Evolutionary conservation across 2,888 invertebrate genomes (phyloP), one percentile per base, ranked within the genome.

Genomic region (Lithophane ornitopus): DNA sequence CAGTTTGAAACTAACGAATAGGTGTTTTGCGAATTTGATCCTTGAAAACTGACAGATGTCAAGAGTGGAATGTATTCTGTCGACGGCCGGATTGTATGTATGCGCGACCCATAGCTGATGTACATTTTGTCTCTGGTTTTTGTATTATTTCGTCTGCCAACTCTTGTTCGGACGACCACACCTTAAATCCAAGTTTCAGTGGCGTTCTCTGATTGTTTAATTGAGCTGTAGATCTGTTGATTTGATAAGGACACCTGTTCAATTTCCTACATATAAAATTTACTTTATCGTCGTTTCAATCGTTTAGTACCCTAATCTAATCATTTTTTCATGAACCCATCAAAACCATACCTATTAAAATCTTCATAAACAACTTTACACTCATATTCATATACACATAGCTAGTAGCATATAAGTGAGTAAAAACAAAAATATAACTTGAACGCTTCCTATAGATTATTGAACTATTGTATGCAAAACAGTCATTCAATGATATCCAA

Each of bases 391-490:
- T 34, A 34, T 34, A 34, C 4, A 34, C 34, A 54, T 82, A 52
- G 16, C 9, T 71, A 54, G 49, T 46, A 26, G 16, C 62, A 61
- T 67, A 68, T 11, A 49, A 12, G 58, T 66, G 14, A 26, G 14
- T 22, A 66, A 11, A 65, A 56, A 70, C 34, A 66, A 11, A 65
- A 56, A 71, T 59, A 69, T 63, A 70, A 58, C 46, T 52, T 46
- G 39, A 77, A 52, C 26, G 67, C 68, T 69, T 52, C 69, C 16
- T 65, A 46, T 61, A 73, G 19, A n/a, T 46, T 61, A 66, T 41
- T 68, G 22, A 63, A 68, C 73, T 16, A 78, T 85, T 87, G 82
- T 85, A 85, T 87, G 85, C 77, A 73, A 78, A 86, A 58, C 62
- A 72, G 61, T 63, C 59, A 79, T 82, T 77, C 54, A 86, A 75